Conservation (phyloP, 2,888 invertebrate species). For the Sminthurinus aureus region DNA sequence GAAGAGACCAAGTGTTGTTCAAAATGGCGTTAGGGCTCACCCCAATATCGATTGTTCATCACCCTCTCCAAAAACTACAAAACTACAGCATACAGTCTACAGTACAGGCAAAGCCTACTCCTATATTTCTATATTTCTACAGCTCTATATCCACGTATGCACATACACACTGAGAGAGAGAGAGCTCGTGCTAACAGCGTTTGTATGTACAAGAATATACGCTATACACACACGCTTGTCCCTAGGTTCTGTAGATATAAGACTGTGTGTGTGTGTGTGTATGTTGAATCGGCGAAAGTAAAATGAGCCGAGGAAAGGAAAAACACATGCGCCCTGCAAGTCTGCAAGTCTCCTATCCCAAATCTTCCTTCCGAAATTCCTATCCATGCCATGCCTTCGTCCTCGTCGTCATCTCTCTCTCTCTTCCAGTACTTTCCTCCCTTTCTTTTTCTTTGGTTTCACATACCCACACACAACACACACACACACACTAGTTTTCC, state of each 20-base stretch:
- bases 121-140: too few relatives aligned
- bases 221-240: not conserved
- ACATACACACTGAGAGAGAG: not conserved
- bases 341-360: conserved; percentile 19
- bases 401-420: not conserved
- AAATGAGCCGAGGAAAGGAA: conserved; percentile 16
- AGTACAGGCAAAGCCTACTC: not conserved
- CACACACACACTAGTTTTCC: not conserved
- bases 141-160: not conserved
- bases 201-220: not conserved
- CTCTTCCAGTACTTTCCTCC: not conserved
- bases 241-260: too few relatives aligned
- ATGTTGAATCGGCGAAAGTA: conserved; percentile 23
- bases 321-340: conserved; percentile 27
- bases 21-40: conserved; percentile 55
- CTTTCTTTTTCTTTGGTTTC: not conserved
- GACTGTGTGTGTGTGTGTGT: not conserved
- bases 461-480: not conserved
- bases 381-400: not conserved
- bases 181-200: not conserved
- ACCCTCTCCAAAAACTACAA: conserved; percentile 43
- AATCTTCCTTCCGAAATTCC: conserved; percentile 24
- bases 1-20: conserved; percentile 43
- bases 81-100: too few relatives aligned
- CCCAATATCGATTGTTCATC: conserved; percentile 56